These are phyloP conservation scores for Arothron firmamentum DNA, from an alignment of 2,113 vertebrate species.

Conservation along the genomic window DNA sequence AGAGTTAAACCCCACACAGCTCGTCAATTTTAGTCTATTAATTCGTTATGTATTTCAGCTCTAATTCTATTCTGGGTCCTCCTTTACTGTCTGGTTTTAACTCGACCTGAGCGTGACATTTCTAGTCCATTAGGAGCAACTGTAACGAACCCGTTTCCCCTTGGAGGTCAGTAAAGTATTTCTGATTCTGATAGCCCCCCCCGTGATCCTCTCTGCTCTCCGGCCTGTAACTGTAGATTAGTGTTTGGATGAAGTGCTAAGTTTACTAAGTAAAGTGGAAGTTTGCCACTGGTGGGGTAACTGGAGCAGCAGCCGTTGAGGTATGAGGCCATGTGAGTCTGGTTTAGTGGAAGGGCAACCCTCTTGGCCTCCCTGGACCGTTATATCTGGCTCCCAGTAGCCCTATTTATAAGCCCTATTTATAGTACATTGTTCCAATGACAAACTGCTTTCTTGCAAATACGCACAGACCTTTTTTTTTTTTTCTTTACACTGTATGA, in stretches of 20 bases:
- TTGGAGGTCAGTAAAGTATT: too few relatives aligned
- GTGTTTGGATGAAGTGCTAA: constrained; percentile 21
- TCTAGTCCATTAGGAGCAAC: background rate
- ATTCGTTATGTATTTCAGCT: too few relatives aligned
- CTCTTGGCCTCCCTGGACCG: constrained; percentile 58
- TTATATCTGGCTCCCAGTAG: constrained; percentile 57
- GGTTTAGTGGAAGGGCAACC: constrained; percentile 59
- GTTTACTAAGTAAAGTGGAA: constrained; percentile 42
- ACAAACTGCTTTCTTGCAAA: constrained; percentile 61
- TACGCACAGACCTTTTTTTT: constrained; percentile 33
- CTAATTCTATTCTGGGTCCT: too few relatives aligned
- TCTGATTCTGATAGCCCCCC: background rate
- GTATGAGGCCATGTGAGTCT: constrained; percentile 53
- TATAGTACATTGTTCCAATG: constrained; percentile 72
- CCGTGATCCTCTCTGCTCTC: background rate
- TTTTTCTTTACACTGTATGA: constrained; percentile 17
- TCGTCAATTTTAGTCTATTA: too few relatives aligned
- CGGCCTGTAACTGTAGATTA: constrained; percentile 1
- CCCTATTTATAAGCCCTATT: constrained; percentile 70
- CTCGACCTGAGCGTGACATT: too few relatives aligned
- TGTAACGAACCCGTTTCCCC: too few relatives aligned
- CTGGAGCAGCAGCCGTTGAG: constrained; percentile 41
- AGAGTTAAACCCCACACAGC: too few relatives aligned
- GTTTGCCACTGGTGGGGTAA: constrained; percentile 37
- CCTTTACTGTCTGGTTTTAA: too few relatives aligned